Conservation (phyloP, 2,113 vertebrate species). For the Dissostichus mawsoni region DNA sequence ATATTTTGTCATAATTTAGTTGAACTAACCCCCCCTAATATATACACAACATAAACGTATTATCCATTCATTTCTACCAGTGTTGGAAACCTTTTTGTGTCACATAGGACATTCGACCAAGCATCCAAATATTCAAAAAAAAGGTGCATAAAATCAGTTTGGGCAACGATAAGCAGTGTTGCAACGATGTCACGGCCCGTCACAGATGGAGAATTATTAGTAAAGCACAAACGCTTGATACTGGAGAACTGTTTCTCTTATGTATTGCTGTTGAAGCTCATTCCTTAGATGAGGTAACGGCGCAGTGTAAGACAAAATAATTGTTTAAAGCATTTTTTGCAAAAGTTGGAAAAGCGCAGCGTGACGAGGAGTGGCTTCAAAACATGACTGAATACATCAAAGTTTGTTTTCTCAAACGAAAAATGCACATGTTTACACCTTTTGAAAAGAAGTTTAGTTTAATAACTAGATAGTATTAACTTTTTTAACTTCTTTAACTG, state of each 20-base stretch:
- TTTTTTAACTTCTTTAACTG: slow-evolving; percentile 17
- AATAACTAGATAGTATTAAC: slow-evolving; percentile 29
- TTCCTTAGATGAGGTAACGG: slow-evolving; percentile 14
- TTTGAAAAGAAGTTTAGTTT: slow-evolving; percentile 14
- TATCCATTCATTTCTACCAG: not conserved
- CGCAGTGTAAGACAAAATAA: slow-evolving; percentile 9
- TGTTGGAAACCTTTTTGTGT: not conserved
- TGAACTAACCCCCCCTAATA: not conserved
- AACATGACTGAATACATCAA: not conserved
- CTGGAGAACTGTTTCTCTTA: not conserved
- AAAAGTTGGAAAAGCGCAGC: slow-evolving; percentile 7
- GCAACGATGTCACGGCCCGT: slow-evolving; percentile 27
- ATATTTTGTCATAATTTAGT: not conserved
- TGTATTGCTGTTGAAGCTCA: slow-evolving; percentile 28
- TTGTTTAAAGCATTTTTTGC: slow-evolving; percentile 18
- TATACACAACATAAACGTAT: not conserved
- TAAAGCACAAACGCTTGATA: slow-evolving; percentile 2
- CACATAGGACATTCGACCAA: not conserved
- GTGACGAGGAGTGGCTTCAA: not conserved
- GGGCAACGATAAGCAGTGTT: not conserved
- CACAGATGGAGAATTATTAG: not conserved
- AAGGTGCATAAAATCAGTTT: slow-evolving; percentile 15
- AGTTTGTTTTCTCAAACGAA: slow-evolving; percentile 18
- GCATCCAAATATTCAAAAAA: slow-evolving; percentile 13
- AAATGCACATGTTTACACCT: not conserved